Evolutionary conservation across 2,797 vertebrate species (phyloP), one percentile per base, ranked within the genome.

Genomic region (Neoniphon sammara): DNA sequence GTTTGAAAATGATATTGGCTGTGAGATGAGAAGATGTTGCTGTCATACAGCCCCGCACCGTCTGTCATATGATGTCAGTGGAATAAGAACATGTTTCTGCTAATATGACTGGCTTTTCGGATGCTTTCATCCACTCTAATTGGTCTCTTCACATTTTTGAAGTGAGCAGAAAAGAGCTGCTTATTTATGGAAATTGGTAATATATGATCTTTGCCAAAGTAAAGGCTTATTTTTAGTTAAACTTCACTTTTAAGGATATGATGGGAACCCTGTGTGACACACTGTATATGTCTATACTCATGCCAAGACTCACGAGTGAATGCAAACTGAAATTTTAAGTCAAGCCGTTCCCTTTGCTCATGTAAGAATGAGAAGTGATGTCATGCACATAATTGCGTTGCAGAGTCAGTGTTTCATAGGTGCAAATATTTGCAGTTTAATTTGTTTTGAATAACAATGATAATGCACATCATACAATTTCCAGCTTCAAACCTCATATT

Each of bases 161-260:
- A 85, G 71, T 55, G 23, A 57, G 39, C n/a, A 75, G 44, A 61
- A 72, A 75, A 36, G 5, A 15, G 25, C 25, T 3, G 63, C 54
- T 79, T 74, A 90, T 75, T 91, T 80, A 88, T 82, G 78, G 61
- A 80, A 86, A 84, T 74, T 65, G 20, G 23, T 42, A 44, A 71
- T 53, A 31, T 72, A 30, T 77, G 44, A 79, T 74, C 64, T 79
- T 73, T 47, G 50, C 69, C 57, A 72, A 70, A 62, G 68, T 68
- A 61, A 77, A 50, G 23, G 70, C 75, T 78, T 73, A 66, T 85
- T 84, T 85, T 87, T 80, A 83, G 64, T 73, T 54, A 49, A 54
- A 53, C 58, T 73, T 78, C 64, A 42, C 49, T 67, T 34, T 69
- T 12, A 76, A 25, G 47, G 36, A 73, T 77, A 31, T 31, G 70